These are phyloP conservation scores for Corythornis leucogaster DNA, from an alignment of 2,797 vertebrate species.

Conservation along the genomic window DNA sequence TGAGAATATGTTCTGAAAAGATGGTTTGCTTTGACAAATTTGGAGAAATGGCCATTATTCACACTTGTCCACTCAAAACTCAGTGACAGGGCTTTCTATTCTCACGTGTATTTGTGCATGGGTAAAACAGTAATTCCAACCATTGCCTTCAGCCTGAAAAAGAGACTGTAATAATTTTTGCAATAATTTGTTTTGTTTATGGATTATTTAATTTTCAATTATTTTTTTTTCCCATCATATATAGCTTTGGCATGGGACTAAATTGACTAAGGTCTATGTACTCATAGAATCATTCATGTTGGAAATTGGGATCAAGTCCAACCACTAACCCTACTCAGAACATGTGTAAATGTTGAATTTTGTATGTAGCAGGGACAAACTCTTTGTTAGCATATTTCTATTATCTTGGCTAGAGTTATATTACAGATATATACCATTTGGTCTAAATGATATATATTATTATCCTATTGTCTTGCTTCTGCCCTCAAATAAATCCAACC, in stretches of 20 bases:
- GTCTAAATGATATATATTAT: neutral
- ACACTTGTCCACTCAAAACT: neutral
- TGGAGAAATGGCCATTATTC: neutral
- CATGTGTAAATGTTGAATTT: neutral
- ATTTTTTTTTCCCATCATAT: neutral
- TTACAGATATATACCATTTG: fast-evolving
- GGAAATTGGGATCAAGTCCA: too few species aligned
- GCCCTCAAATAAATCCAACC: neutral
- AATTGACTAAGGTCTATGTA: neutral
- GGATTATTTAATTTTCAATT: neutral
- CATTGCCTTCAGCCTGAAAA: neutral
- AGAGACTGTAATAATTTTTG: neutral
- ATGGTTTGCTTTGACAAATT: neutral
- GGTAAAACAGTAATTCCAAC: neutral
- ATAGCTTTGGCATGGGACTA: neutral
- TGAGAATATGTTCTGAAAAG: neutral
- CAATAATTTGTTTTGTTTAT: neutral
- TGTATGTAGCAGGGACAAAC: neutral
- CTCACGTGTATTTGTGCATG: neutral
- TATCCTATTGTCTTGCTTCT: neutral
- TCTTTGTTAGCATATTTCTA: neutral
- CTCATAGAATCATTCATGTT: neutral
- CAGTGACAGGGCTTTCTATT: neutral
- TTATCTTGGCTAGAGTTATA: neutral
- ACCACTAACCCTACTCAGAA: neutral